Conservation (phyloP, 1,140 invertebrate genomes). For the Nasonia giraulti region DNA sequence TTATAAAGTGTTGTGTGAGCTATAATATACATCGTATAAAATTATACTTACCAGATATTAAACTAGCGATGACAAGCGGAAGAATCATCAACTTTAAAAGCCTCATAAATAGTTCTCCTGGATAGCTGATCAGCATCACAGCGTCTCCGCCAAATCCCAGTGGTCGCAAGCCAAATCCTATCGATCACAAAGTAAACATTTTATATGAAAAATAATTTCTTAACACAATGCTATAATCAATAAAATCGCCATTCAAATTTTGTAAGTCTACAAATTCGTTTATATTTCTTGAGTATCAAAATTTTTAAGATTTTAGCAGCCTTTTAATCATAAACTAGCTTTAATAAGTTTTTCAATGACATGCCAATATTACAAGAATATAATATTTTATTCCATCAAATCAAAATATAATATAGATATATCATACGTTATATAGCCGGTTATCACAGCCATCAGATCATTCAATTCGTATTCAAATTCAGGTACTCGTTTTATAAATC, state of each 20-base stretch:
- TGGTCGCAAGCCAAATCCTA: constrained; percentile 84
- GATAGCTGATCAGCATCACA: constrained; percentile 90
- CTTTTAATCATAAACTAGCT: no score
- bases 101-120: constrained; percentile 93
- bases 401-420: no score
- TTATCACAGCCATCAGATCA: no score
- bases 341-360: no score
- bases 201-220: not conserved
- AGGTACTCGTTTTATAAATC: no score
- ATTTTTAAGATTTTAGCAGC: no score
- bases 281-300: no score
- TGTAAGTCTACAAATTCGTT: no score
- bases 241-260: not conserved
- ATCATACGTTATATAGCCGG: no score
- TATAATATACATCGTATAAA: not conserved
- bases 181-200: not conserved
- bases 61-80: constrained; percentile 89
- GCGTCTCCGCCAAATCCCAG: constrained; percentile 81
- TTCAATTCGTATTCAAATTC: no score
- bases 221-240: not conserved
- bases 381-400: no score
- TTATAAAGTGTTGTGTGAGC: not conserved
- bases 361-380: no score
- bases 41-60: constrained; percentile 82
- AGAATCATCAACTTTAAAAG: constrained; percentile 91